Evolutionary conservation across 2,797 vertebrate species (phyloP).

Genomic region (Diplodus sargus): DNA sequence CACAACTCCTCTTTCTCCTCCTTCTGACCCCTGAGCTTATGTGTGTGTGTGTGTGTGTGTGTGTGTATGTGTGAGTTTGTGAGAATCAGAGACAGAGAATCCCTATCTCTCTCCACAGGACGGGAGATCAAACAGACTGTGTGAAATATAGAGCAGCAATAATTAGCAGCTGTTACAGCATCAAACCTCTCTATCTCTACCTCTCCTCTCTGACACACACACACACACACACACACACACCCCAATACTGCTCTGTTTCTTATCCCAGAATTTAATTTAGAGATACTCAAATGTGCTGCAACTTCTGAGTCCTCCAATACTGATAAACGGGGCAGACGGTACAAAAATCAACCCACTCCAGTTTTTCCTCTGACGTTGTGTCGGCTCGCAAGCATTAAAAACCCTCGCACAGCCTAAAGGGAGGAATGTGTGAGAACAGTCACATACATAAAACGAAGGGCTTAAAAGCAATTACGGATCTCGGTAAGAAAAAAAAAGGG

Average conservation of each 20-base stretch:
- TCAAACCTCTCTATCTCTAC: slow-evolving; percentile 78
- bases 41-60: slow-evolving; percentile 22
- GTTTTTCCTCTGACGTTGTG: slow-evolving; percentile 23
- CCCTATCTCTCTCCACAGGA: slow-evolving; percentile 80
- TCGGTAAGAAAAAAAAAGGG: background rate
- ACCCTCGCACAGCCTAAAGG: slow-evolving; percentile 7
- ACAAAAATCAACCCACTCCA: slow-evolving; percentile 48
- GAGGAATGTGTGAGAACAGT: slow-evolving; percentile 10
- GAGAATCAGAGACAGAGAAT: slow-evolving; percentile 63
- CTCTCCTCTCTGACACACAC: slow-evolving; percentile 47
- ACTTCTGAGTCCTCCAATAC: slow-evolving; percentile 36
- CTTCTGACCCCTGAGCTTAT: slow-evolving; percentile 69
- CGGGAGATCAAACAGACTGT: slow-evolving; percentile 87
- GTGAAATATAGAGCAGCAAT: slow-evolving; percentile 86
- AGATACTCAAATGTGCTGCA: slow-evolving; percentile 54
- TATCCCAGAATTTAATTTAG: slow-evolving; percentile 62
- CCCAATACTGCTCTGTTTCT: slow-evolving; percentile 37
- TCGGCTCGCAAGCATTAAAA: slow-evolving; percentile 32
- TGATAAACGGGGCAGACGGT: slow-evolving; percentile 48
- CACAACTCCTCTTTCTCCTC: slow-evolving; percentile 66
- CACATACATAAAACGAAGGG: slow-evolving; percentile 1
- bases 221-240: slow-evolving; percentile 17
- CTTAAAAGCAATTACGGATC: slow-evolving; percentile 1
- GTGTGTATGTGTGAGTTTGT: slow-evolving; percentile 41
- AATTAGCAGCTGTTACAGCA: slow-evolving; percentile 87